Percentiles rank a stretch among this genome's conserved stretches.
Conservation (phyloP, 92 coral and sea anemone genomes). For the Bergia sp. region DNA sequence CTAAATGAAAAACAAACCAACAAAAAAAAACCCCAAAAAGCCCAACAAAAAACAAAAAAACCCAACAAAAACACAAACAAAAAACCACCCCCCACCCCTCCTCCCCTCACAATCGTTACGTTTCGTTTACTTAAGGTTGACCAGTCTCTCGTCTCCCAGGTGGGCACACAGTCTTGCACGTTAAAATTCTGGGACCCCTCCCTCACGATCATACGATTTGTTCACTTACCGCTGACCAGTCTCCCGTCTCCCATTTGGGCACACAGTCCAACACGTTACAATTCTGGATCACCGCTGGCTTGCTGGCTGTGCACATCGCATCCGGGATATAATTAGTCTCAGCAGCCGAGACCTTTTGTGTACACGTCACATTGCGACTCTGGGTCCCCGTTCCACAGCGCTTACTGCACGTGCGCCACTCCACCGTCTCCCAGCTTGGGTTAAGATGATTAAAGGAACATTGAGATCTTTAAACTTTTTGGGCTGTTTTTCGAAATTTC, state of each 20-base stretch:
- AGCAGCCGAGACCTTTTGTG: not conserved
- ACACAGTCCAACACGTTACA: not conserved
- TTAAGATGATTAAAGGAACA: not conserved
- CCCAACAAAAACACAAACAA: no score
- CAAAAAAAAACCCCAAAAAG: no score
- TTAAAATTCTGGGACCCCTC: not conserved
- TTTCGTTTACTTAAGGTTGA: not conserved
- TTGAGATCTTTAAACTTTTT: no score
- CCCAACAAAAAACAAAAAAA: no score
- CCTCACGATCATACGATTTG: not conserved
- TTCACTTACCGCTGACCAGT: not conserved
- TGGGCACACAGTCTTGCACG: no score
- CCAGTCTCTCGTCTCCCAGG: no score
- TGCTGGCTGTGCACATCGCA: not conserved
- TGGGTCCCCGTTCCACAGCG: slow-evolving; percentile 28
- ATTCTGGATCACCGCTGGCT: slow-evolving; percentile 19
- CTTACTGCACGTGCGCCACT: slow-evolving; percentile 32
- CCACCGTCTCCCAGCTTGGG: slow-evolving; percentile 16
- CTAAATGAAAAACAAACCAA: no score
- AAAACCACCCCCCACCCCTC: no score
- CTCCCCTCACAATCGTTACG: not conserved
- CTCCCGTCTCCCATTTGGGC: no score
- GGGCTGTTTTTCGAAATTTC: no score
- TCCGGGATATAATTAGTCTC: not conserved
- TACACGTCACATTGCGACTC: slow-evolving; percentile 27